Evolutionary conservation across 2,888 invertebrate species (phyloP).

Genomic region (Lithophane semibrunnea): DNA sequence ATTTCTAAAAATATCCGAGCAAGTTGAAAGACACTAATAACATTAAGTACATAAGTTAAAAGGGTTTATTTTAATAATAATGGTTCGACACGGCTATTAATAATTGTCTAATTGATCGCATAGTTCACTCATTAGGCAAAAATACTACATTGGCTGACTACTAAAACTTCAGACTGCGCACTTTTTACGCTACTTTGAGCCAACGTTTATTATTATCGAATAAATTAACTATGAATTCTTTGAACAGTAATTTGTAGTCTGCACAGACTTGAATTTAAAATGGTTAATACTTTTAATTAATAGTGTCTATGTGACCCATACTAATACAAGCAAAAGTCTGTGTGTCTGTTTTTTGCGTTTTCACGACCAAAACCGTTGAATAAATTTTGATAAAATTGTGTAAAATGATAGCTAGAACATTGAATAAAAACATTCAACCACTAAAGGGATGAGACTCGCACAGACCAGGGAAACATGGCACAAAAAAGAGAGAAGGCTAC

Average conservation of each 20-base stretch:
- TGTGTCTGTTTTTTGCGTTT: neutral
- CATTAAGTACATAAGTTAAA: conserved; percentile 49
- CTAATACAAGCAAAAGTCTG: neutral
- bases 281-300: neutral
- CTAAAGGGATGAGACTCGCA: no score
- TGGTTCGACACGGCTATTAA: conserved; percentile 66
- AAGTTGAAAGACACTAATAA: conserved; percentile 31
- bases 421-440: neutral
- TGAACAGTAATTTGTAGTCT: conserved; percentile 21
- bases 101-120: conserved; percentile 77
- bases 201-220: neutral
- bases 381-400: neutral
- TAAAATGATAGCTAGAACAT: neutral
- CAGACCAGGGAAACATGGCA: no score
- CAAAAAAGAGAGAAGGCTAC: no score
- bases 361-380: neutral
- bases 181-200: conserved; percentile 13
- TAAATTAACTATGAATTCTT: conserved; percentile 14
- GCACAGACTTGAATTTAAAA: conserved; percentile 13
- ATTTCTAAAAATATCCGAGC: conserved; percentile 25
- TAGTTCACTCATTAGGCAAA: conserved; percentile 73
- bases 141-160: conserved; percentile 61
- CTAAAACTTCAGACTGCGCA: conserved; percentile 21
- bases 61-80: conserved; percentile 68
- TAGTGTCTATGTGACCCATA: neutral